Conservation (phyloP, 2,113 vertebrate species). For the Plectropomus leopardus region DNA sequence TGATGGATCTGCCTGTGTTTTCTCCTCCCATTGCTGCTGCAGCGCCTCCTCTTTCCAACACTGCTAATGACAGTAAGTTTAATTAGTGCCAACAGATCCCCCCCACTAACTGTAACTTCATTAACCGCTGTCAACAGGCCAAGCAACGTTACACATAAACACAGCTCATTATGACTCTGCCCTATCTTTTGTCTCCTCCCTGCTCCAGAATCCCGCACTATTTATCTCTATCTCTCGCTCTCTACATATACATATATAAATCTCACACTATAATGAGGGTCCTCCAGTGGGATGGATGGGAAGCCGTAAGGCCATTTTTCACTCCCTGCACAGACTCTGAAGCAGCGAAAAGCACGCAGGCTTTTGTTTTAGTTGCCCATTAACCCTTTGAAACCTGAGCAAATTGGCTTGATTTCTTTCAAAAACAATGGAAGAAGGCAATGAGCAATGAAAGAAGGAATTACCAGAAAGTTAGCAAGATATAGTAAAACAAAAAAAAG, state of each 20-base stretch:
- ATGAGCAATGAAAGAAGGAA: no score
- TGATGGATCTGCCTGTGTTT: conserved; percentile 67
- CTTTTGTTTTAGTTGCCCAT: conserved; percentile 46
- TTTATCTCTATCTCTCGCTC: conserved; percentile 57
- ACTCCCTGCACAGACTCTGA: conserved; percentile 60
- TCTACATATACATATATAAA: conserved; percentile 66
- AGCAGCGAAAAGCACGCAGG: conserved; percentile 40
- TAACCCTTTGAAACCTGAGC: no score
- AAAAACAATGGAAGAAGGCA: no score
- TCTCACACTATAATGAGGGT: conserved; percentile 70
- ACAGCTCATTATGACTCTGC: conserved; percentile 83
- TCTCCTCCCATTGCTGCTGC: conserved; percentile 65
- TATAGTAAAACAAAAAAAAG: no score
- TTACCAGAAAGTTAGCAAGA: no score
- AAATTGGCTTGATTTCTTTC: no score
- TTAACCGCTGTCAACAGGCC: conserved; percentile 85
- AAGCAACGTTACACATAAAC: conserved; percentile 84
- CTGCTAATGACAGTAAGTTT: conserved; percentile 90
- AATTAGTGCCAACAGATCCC: conserved; percentile 86
- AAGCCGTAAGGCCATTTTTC: conserved; percentile 74
- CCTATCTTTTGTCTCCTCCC: conserved; percentile 73
- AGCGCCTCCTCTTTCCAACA: conserved; percentile 82
- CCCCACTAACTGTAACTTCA: conserved; percentile 84
- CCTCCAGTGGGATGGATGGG: conserved; percentile 68
- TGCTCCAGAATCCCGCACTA: conserved; percentile 49